Base-by-base conservation (phyloP, 2,888 invertebrate genomes). In the Caenorhabditis uteleia region DNA sequence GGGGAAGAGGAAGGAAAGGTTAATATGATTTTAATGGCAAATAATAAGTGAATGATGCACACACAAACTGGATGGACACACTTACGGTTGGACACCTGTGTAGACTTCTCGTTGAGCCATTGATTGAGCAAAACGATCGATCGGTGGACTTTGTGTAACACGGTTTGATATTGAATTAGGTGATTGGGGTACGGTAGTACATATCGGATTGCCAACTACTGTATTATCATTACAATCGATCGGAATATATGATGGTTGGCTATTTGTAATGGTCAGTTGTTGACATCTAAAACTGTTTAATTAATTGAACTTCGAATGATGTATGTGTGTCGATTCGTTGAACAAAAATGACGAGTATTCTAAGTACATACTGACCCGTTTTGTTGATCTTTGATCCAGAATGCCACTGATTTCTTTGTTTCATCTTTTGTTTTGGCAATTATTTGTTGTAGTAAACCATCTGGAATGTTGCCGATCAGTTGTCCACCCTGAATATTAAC, bases 11-110 rank as follows among this genome's bases (percentile, higher is more conserved):
- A n/a, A n/a, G n/a, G n/a, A n/a, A n/a, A n/a, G n/a, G n/a, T n/a
- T n/a, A n/a, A n/a, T n/a, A n/a, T n/a, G n/a, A n/a, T n/a, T n/a
- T n/a, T n/a, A n/a, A n/a, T n/a, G n/a, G n/a, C n/a, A n/a, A n/a
- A n/a, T n/a, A n/a, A n/a, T n/a, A n/a, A n/a, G n/a, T n/a, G n/a
- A n/a, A n/a, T n/a, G n/a, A n/a, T n/a, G n/a, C n/a, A n/a, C n/a
- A n/a, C n/a, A n/a, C n/a, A n/a, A n/a, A n/a, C n/a, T n/a, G n/a
- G n/a, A n/a, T n/a, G n/a, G n/a, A n/a, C n/a, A n/a, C n/a, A 56
- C 62, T 62, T 31, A 62, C 62, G 62, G 62, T n/a, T 46, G 62
- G 31, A 46, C 51, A 21, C 62, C 62, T 6, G 56, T 56, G 39
- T 62, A 62, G 16, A 62, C 56, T 27, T 62, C 40, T 31, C 62